Evolutionary conservation across 64 coral and sea anemone genomes (phyloP), one percentile per base, ranked within the genome.

Genomic region (Pachyseris speciosa): DNA sequence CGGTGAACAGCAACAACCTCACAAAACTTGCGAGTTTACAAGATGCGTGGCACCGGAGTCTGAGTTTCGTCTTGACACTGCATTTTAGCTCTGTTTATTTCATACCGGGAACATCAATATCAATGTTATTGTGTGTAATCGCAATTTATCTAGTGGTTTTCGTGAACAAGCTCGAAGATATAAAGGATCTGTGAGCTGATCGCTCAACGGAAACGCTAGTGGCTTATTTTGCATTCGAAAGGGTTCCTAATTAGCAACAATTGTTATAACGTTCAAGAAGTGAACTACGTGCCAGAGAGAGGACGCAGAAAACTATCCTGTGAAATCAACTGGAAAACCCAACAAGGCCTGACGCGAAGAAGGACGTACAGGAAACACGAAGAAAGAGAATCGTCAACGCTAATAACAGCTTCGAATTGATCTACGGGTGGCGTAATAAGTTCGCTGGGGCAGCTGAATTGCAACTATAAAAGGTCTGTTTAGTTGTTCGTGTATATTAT

Each of bases 181-280:
- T 57, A 58, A 13, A 57, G 32, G 1, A 9, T 6, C 19, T 10
- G 52, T 12, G 34, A 31, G 37, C 17, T 58, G 53, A 25, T 81
- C 4, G 2, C 53, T 81, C 11, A 33, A 12, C 47, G 48, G 32
- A 31, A 58, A 55, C 51, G 9, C 15, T 6, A 30, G 24, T 48
- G 72, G 42, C 2, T 38, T 22, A 78, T 37, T 95, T 91, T 83
- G 79, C 88, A 95, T 95, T 90, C 83, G 70, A 91, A 95, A 90
- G 55, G 86, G 39, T 72, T 89, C 67, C 44, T 61, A 65, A 74
- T 74, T 53, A 60, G 64, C 79, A 4, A 47, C 37, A 75, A 39
- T 55, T 50, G 15, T 76, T 40, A 45, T 19, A 12, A 47, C 50
- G 22, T 59, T 58, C 28, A 27, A 79, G 64, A 25, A 67, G 47